phyloP scores from a whole-genome alignment of 2,113 vertebrate genomes.

The Ophthalmolycus amberensis region DNA sequence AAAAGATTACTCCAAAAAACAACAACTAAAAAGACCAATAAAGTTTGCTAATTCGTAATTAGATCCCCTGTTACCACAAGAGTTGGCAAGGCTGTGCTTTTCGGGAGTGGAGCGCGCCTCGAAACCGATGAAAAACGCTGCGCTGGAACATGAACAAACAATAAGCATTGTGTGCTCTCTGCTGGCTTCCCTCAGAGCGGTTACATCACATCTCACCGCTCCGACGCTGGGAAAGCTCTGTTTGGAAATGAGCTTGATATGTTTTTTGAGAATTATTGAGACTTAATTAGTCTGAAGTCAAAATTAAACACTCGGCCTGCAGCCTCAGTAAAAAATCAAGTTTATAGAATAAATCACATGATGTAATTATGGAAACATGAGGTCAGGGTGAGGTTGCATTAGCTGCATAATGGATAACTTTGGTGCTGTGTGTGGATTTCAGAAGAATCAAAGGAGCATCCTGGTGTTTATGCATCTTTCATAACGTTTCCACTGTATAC shows the following conservation, averaged over 20 bases:
- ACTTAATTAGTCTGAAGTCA: constrained; percentile 2
- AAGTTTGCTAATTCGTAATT: constrained; percentile 45
- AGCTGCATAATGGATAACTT: constrained; percentile 23
- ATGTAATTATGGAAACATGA: constrained; percentile 7
- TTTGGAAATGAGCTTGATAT: constrained; percentile 12
- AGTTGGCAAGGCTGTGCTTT: constrained; percentile 4
- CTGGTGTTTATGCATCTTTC: background rate
- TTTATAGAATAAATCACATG: constrained; percentile 1
- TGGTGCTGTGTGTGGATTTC: background rate
- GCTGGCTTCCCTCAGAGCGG: constrained; percentile 15
- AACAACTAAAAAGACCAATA: background rate
- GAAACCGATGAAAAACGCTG: constrained; percentile 12
- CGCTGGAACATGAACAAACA: constrained; percentile 7
- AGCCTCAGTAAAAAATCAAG: background rate
- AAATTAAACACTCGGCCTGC: constrained; percentile 11
- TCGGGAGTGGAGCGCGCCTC: constrained; percentile 2
- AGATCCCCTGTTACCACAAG: constrained; percentile 33
- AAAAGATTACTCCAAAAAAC: background rate
- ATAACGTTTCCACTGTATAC: background rate
- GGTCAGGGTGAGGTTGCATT: background rate
- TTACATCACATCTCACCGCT: constrained; percentile 25
- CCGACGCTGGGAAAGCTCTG: background rate
- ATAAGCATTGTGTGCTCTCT: background rate
- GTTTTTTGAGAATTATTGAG: background rate
- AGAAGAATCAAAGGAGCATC: background rate